A percentile compares a stretch with the other conserved stretches of the same genome.
These are phyloP conservation scores for Carassius carassius DNA, from an alignment of 2,113 vertebrate species.

Conservation along the genomic window DNA sequence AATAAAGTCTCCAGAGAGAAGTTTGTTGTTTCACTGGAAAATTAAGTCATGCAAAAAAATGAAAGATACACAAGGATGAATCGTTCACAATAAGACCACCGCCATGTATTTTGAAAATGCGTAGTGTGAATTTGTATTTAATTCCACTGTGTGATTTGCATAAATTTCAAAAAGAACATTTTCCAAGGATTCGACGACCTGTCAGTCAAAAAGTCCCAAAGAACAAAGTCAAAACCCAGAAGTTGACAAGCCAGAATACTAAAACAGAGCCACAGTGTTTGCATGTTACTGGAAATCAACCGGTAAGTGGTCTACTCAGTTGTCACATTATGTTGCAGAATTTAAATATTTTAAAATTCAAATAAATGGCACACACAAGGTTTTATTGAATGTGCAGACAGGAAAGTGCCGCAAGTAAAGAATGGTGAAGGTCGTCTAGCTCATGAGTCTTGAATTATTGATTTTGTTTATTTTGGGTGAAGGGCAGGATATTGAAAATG, in stretches of 20 bases:
- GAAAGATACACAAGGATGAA: background rate
- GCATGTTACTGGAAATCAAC: background rate
- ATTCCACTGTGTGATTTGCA: background rate
- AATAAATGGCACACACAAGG: background rate
- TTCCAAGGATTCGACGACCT: background rate
- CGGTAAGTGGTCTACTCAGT: background rate
- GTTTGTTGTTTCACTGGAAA: background rate
- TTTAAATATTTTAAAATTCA: no score
- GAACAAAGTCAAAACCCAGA: background rate
- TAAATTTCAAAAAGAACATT: background rate
- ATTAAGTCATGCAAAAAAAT: background rate
- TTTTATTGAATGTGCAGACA: background rate
- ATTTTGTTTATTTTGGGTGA: conserved; percentile 24
- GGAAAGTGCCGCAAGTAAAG: background rate
- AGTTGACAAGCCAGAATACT: background rate
- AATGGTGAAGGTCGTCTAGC: conserved; percentile 3
- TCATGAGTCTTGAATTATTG: conserved; percentile 14
- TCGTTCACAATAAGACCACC: background rate
- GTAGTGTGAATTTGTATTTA: background rate
- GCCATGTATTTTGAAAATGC: background rate
- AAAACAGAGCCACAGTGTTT: background rate
- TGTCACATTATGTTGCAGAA: background rate
- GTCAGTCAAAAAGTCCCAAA: background rate
- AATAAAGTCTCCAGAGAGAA: no score
- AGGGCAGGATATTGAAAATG: conserved; percentile 13